Evolutionary conservation across 1,140 invertebrate species (phyloP).

Genomic region (Piezodorus guildinii): DNA sequence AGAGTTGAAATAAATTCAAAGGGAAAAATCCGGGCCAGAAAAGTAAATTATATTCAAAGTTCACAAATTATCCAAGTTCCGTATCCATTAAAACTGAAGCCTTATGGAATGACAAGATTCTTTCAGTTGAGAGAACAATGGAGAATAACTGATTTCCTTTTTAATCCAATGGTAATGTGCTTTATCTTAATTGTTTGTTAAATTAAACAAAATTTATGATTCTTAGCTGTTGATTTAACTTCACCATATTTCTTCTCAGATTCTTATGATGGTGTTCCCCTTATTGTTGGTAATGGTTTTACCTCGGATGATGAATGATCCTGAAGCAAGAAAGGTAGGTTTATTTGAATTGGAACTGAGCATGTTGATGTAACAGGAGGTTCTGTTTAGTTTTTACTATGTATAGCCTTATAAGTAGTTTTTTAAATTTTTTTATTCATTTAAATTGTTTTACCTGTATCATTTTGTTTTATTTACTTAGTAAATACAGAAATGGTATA

Average conservation of each 20-base stretch:
- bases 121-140: constrained; percentile 91
- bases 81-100: constrained; percentile 83
- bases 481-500: no score
- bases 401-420: no score
- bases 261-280: constrained; percentile 93
- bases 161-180: constrained; percentile 78
- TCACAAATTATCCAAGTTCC: constrained; percentile 73
- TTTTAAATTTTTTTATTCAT: no score
- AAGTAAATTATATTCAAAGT: constrained; percentile 89
- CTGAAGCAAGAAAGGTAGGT: constrained; percentile 73
- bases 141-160: constrained; percentile 86
- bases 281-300: constrained; percentile 81
- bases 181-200: background rate
- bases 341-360: no score
- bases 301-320: constrained; percentile 94
- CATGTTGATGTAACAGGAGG: no score
- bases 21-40: constrained; percentile 89
- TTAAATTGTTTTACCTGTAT: no score
- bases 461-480: no score
- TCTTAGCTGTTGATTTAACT: background rate
- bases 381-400: no score
- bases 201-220: background rate
- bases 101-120: constrained; percentile 69
- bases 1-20: constrained; percentile 91
- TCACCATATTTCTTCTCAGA: constrained; percentile 33